A percentile compares a stretch with the other conserved stretches of the same genome.
phyloP scores from a whole-genome alignment of 2,888 invertebrate genomes.

The Thecocarcelia acutangulata region DNA sequence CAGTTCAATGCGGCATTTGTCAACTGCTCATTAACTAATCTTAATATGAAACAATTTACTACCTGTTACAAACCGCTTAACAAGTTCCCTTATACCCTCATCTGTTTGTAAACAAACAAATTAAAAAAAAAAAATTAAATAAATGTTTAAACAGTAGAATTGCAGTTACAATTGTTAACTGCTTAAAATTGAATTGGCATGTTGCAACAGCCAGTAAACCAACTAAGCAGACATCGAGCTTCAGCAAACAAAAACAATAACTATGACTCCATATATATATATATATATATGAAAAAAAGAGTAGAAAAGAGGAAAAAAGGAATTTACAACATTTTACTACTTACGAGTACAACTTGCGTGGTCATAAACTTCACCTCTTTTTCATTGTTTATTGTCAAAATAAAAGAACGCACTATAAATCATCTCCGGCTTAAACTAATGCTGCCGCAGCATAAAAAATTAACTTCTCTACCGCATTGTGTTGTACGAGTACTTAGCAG shows the following conservation, averaged over 20 bases:
- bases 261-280: constrained; percentile 16
- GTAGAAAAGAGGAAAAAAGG: constrained; percentile 18
- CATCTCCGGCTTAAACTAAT: constrained; percentile 56
- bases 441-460: constrained; percentile 10
- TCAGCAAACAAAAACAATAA: constrained; percentile 7
- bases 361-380: constrained; percentile 69
- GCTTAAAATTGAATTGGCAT: constrained; percentile 47
- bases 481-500: background rate
- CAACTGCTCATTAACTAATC: too few relatives aligned
- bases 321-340: constrained; percentile 67
- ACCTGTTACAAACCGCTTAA: constrained; percentile 7
- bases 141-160: constrained; percentile 41
- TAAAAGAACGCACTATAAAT: constrained; percentile 67
- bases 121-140: background rate
- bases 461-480: constrained; percentile 41
- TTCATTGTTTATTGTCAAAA: constrained; percentile 68
- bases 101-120: background rate
- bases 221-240: constrained; percentile 7
- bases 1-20: too few relatives aligned
- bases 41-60: background rate
- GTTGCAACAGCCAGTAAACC: constrained; percentile 35
- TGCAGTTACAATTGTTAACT: constrained; percentile 47
- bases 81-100: constrained; percentile 14
- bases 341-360: constrained; percentile 66
- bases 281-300: too few relatives aligned